Conservation (phyloP, 2,888 invertebrate species). For the Morpho helenor region DNA sequence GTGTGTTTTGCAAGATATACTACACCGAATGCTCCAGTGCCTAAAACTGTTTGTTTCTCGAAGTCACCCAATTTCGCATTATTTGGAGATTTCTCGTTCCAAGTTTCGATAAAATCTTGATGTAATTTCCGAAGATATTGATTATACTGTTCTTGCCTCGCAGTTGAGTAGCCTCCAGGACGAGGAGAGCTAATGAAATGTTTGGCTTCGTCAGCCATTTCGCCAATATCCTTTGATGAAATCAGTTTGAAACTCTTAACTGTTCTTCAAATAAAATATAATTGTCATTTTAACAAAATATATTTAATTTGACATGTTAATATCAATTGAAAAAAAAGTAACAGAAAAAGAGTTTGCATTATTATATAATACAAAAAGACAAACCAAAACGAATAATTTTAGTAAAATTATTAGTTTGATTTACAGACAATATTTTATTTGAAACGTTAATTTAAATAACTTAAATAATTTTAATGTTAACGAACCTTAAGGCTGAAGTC, state of each 20-base stretch:
- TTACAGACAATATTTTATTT: too few relatives aligned
- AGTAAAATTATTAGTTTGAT: too few relatives aligned
- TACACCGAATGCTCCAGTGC: conserved; percentile 94
- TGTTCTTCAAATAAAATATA: conserved; percentile 5
- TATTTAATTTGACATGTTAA: not conserved
- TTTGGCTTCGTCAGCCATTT: conserved; percentile 41
- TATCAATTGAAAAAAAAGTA: not conserved
- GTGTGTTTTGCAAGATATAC: conserved; percentile 86
- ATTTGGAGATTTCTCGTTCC: conserved; percentile 48
- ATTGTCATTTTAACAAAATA: conserved; percentile 1
- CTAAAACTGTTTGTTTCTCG: conserved; percentile 85
- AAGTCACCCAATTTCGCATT: conserved; percentile 80
- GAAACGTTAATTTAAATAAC: too few relatives aligned
- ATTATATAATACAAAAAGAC: not conserved
- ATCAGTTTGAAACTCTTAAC: conserved; percentile 19
- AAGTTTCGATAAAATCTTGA: conserved; percentile 60
- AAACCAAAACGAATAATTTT: too few relatives aligned
- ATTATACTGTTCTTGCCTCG: conserved; percentile 56
- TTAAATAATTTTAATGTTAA: too few relatives aligned
- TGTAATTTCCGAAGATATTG: conserved; percentile 55
- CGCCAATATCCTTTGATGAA: conserved; percentile 18
- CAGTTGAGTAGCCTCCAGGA: conserved; percentile 45
- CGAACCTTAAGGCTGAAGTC: too few relatives aligned
- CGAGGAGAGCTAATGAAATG: conserved; percentile 28
- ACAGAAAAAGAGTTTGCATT: not conserved